phyloP scores from a whole-genome alignment of 2,888 invertebrate genomes.

The Drosophila demipolita region DNA sequence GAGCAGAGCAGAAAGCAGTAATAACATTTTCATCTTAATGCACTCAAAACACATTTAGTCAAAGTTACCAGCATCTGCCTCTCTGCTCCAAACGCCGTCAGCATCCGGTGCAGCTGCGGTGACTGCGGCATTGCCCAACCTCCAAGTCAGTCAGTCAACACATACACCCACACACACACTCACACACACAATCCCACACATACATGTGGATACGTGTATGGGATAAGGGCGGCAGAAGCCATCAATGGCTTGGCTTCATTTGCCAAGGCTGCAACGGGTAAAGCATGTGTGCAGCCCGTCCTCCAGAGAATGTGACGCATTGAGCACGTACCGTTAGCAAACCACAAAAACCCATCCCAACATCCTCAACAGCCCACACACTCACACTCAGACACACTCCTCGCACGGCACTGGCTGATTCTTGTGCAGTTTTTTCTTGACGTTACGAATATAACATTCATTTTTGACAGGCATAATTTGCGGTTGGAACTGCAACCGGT shows the following conservation, averaged over 20 bases:
- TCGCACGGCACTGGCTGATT: conserved; percentile 1
- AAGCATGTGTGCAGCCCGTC: conserved; percentile 40
- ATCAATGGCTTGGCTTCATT: conserved; percentile 63
- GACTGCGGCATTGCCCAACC: conserved; percentile 50
- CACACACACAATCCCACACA: background rate
- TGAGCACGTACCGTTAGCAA: conserved; percentile 68
- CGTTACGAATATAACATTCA: conserved; percentile 77
- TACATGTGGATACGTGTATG: conserved; percentile 6
- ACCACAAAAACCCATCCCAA: conserved; percentile 53
- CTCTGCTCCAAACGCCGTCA: conserved; percentile 46
- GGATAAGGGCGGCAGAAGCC: conserved; percentile 17
- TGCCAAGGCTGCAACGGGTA: conserved; percentile 32
- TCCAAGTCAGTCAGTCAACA: conserved; percentile 55
- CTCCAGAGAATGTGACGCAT: conserved; percentile 76
- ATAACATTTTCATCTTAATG: conserved; percentile 78
- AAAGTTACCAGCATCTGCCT: conserved; percentile 66
- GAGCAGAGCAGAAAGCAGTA: conserved; percentile 40
- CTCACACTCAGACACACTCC: background rate
- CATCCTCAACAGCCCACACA: conserved; percentile 13
- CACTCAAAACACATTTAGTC: conserved; percentile 78
- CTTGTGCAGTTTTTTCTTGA: conserved; percentile 42
- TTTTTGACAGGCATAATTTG: conserved; percentile 80
- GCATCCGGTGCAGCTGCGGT: conserved; percentile 55
- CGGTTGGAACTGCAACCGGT: conserved; percentile 56
- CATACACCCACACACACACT: conserved; percentile 1